phyloP scores from a whole-genome alignment of 2,113 vertebrate species.

The Ascaphus truei region DNA sequence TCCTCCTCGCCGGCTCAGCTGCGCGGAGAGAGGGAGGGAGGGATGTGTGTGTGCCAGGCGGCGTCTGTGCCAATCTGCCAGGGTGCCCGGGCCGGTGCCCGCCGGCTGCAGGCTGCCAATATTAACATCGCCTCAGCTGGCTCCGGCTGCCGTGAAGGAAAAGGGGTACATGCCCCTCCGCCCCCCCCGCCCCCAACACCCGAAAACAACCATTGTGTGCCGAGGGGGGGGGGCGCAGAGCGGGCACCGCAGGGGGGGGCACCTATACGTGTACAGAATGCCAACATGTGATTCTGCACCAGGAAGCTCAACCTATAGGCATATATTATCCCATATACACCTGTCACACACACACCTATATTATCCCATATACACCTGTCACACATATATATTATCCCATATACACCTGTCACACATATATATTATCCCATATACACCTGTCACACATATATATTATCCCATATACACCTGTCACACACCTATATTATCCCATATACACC shows the following conservation, averaged over 20 bases:
- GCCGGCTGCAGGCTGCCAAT: conserved; percentile 50
- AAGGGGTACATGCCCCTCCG: too few species aligned
- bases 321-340: too few species aligned
- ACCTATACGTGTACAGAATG: background rate
- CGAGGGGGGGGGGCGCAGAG: conserved; percentile 8
- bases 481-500: too few species aligned
- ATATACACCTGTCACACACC: too few species aligned
- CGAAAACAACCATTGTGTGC: conserved; percentile 27
- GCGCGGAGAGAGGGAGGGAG: conserved; percentile 44
- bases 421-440: too few species aligned
- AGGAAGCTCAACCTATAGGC: too few species aligned
- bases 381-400: too few species aligned
- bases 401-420: too few species aligned
- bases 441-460: too few species aligned
- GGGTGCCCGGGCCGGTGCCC: conserved; percentile 58
- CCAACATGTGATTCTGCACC: too few species aligned
- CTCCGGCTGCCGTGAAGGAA: conserved; percentile 47
- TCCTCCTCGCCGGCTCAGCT: conserved; percentile 61
- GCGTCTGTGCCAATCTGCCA: conserved; percentile 58
- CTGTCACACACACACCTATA: too few species aligned
- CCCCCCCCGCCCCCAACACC: conserved; percentile 6
- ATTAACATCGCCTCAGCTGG: conserved; percentile 56
- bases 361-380: too few species aligned
- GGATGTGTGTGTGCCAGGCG: conserved; percentile 37
- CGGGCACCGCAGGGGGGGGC: background rate